Conservation (phyloP, 2,888 invertebrate species). For the Sphaeridia pumilis region DNA sequence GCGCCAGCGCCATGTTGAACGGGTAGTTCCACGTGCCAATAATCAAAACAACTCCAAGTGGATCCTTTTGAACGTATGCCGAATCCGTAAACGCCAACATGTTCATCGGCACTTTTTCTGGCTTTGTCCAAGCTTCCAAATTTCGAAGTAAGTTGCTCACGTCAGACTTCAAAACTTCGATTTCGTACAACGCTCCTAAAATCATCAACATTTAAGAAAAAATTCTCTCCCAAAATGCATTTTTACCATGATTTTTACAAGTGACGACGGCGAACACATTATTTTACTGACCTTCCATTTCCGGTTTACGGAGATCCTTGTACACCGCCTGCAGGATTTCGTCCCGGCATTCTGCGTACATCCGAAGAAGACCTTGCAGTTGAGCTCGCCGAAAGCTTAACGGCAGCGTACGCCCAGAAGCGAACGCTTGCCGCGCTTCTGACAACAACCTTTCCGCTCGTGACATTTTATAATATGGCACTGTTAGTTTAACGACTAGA, state of each 20-base stretch:
- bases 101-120: slow-evolving; percentile 25
- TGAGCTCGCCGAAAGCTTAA: slow-evolving; percentile 70
- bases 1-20: slow-evolving; percentile 63
- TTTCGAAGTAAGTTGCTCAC: slow-evolving; percentile 16
- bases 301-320: slow-evolving; percentile 58
- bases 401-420: slow-evolving; percentile 63
- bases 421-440: slow-evolving; percentile 58
- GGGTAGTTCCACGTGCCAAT: slow-evolving; percentile 95
- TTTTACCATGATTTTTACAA: neutral
- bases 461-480: too few relatives aligned
- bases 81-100: slow-evolving; percentile 23
- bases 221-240: neutral
- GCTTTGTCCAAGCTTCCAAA: slow-evolving; percentile 17
- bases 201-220: neutral
- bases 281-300: slow-evolving; percentile 25
- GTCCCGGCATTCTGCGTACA: slow-evolving; percentile 67
- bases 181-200: slow-evolving; percentile 26
- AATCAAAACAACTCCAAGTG: slow-evolving; percentile 78
- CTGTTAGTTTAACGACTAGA: too few relatives aligned
- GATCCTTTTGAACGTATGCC: slow-evolving; percentile 53
- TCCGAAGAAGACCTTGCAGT: slow-evolving; percentile 56
- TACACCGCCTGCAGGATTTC: slow-evolving; percentile 62
- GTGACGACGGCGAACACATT: neutral
- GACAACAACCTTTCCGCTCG: too few relatives aligned
- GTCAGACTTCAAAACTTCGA: slow-evolving; percentile 27